phyloP scores from a whole-genome alignment of 2,888 invertebrate species.

The Ochropleura leucogaster region DNA sequence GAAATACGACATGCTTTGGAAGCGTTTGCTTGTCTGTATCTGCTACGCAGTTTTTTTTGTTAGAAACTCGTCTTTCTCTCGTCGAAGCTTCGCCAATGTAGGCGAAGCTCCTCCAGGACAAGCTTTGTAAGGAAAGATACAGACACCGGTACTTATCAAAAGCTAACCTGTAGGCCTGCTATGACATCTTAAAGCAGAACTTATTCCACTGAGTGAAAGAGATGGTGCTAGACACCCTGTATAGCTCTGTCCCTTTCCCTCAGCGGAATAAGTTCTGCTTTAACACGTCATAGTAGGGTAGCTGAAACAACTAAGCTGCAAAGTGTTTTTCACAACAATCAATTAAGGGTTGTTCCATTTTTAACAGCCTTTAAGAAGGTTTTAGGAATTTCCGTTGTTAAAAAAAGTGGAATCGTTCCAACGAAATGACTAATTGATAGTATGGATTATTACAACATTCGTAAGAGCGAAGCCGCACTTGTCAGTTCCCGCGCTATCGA shows the following conservation, averaged over 20 bases:
- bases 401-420: not conserved
- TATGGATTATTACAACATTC: constrained; percentile 36
- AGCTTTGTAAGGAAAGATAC: not conserved
- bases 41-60: no score
- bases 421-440: constrained; percentile 20
- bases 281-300: no score
- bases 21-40: no score
- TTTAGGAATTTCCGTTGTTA: not conserved
- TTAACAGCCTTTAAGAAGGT: not conserved
- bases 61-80: no score
- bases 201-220: no score
- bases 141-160: not conserved
- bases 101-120: not conserved
- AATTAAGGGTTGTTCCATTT: no score
- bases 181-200: no score
- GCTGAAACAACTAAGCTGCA: not conserved
- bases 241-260: no score
- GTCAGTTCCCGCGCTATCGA: constrained; percentile 82
- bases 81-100: no score
- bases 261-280: no score
- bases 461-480: constrained; percentile 69
- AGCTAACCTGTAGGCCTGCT: no score
- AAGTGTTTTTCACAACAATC: not conserved
- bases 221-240: no score
- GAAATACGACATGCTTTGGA: not conserved